Evolutionary conservation across 2,797 vertebrate species (phyloP), one percentile per base, ranked within the genome.

Genomic region (Tragopan temminckii): DNA sequence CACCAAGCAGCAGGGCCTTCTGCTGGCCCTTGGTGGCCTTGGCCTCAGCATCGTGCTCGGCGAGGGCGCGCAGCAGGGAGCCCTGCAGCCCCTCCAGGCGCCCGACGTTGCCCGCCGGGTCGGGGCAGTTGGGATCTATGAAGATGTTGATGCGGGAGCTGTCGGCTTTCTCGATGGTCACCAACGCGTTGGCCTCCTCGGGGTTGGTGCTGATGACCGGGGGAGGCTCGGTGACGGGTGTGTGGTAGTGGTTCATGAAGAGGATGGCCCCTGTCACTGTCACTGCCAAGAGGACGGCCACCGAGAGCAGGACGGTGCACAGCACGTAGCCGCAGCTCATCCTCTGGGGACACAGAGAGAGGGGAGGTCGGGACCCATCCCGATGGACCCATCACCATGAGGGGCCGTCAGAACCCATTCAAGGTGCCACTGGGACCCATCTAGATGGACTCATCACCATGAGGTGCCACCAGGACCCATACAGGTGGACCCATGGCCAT

Each of bases 71-170:
- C 42, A 99, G 98, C 96, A 99, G 97, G 0, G 99, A 99, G 2
- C 97, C 98, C 97, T 99, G 99, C 89, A 99, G 98, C 1, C 98
- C 98, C 94, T 99, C 99, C 96, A 99, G 94, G 38, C 98, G 98
- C 70, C 99, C 93, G 62, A 99, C 98, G 97, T 99, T 97, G 55
- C 98, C 98, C 9, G 98, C 97, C 8, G 98, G 98, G 72, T 99
- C 99, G 0, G 99, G 99, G 96, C 99, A 99, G 97, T 99, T 99
- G 35, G 99, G 99, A 96, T 99, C 99, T 4, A 99, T 99, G 97
- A 99, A 99, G 97, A 99, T 99, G 98, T 99, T 99, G 97, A 99
- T 99, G 90, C 98, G 99, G 4, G 99, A 99, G 93, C 99, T 98
- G 71, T 99, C 99, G 0, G 98, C 98, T 58, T 98, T 97, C 96